Base-by-base conservation (phyloP, 2,888 invertebrate species). In the Oxyteleia sp. region DNA sequence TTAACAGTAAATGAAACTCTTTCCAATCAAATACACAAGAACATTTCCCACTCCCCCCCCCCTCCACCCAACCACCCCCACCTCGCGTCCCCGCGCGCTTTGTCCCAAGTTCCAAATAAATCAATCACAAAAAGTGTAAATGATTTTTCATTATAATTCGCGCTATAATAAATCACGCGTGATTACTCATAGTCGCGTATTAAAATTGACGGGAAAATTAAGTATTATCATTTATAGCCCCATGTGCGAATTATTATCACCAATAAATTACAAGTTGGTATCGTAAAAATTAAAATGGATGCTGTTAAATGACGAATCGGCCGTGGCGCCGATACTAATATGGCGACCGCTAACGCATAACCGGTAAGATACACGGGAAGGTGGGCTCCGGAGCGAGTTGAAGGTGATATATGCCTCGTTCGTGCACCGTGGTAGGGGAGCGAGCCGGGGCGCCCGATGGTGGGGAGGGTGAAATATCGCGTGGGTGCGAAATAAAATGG, bases 401-500 rank as follows among this genome's bases (percentile, higher is more conserved):
- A 89, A 90, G 89, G 89, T 92, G 91, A 92, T 91, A 90, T 90
- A 92, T 91, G 89, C 89, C 68, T 71, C 84, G 85, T 86, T 87
- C 87, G 86, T 88, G 88, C 83, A 81, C 82, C 85, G 85, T 87
- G 89, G 89, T 88, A 88, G 88, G 89, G 86, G 85, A 83, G 55
- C 43, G 57, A 51, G 57, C 11, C 57, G n/a, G n/a, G n/a, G 55
- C 23, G 59, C 13, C 43, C 23, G 74, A n/a, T 49, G 59, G 75
- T 63, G 71, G 57, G 55, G 74, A 71, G 85, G 80, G 87, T 89
- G 87, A 92, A 90, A 90, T 88, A 92, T 90, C 88, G 89, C 89
- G 91, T 92, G 90, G 91, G 90, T 90, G 92, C 87, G 87, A 90
- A 92, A 88, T 90, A 92, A 92, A 92, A 92, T 92, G 92, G 91